A percentile compares a stretch with the other conserved stretches of the same genome.
Conservation (phyloP, 2,797 vertebrate species). For the Carduelis carduelis region DNA sequence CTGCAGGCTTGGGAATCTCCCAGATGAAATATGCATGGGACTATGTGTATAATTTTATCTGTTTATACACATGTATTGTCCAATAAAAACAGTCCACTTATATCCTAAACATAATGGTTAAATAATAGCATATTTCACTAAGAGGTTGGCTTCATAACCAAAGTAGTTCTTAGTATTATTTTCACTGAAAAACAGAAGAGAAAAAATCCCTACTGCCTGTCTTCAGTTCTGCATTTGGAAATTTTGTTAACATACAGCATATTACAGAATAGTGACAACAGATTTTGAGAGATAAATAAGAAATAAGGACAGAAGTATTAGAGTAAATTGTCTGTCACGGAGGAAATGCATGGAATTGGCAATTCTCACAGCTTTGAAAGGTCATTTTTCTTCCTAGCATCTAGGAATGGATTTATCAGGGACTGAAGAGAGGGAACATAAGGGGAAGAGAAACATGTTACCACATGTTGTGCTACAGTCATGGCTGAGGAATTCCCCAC, state of each 20-base stretch:
- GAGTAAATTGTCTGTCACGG: not conserved
- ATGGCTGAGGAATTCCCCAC: not conserved
- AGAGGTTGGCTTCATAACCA: conserved; percentile 6
- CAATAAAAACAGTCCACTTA: conserved; percentile 38
- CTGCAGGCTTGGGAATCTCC: conserved; percentile 28
- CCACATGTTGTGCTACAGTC: not conserved
- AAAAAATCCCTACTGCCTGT: not conserved
- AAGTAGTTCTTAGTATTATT: not conserved
- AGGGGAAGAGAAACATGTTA: not conserved
- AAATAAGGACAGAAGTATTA: not conserved
- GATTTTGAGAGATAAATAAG: not conserved
- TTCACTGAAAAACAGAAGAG: not conserved
- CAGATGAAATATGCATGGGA: conserved; percentile 6
- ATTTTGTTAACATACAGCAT: not conserved
- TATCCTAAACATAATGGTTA: conserved; percentile 25
- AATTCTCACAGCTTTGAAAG: not conserved
- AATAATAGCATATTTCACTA: conserved; percentile 37
- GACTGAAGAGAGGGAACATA: not conserved
- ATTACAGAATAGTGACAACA: not conserved
- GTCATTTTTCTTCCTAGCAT: not conserved
- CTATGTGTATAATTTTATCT: conserved; percentile 1
- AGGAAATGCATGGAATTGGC: not conserved
- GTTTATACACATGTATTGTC: conserved; percentile 25
- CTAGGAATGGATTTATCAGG: not conserved
- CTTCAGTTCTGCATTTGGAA: not conserved